Conservation (phyloP, 2,888 invertebrate genomes). For the Sclerodermus sp. region DNA sequence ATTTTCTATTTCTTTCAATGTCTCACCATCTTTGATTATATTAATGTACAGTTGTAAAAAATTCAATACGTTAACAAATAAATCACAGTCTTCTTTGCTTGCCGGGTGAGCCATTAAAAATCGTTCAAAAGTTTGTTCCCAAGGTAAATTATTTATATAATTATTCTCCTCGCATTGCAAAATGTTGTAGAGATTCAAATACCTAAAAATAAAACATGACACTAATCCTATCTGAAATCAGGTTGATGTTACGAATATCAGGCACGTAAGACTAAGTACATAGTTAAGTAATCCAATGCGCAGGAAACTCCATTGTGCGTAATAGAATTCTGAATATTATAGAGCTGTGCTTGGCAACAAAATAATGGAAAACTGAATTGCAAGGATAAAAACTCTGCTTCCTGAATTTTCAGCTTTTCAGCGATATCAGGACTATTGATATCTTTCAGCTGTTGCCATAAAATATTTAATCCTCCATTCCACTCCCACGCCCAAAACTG, state of each 20-base stretch:
- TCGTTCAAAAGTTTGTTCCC: constrained; percentile 65
- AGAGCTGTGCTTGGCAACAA: constrained; percentile 61
- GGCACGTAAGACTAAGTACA: constrained; percentile 56
- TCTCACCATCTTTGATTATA: constrained; percentile 35
- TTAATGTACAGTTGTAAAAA: constrained; percentile 52
- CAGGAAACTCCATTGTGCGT: constrained; percentile 64
- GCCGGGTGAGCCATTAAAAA: constrained; percentile 69
- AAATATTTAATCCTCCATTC: constrained; percentile 35
- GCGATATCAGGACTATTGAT: constrained; percentile 31
- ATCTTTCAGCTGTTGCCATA: constrained; percentile 37
- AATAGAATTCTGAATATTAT: constrained; percentile 67
- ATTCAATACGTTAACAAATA: constrained; percentile 61
- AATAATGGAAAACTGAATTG: constrained; percentile 61
- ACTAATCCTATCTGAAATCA: no score
- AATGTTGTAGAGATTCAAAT: constrained; percentile 55
- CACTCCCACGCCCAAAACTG: constrained; percentile 51
- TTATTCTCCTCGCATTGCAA: constrained; percentile 42
- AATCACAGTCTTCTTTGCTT: constrained; percentile 65
- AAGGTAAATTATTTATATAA: constrained; percentile 61
- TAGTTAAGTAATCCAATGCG: constrained; percentile 62
- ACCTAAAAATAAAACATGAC: constrained; percentile 49
- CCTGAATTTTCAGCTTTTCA: constrained; percentile 37
- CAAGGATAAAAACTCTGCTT: constrained; percentile 59
- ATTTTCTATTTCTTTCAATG: no score
- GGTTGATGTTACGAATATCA: no score